Conservation (phyloP, 2,888 invertebrate species). For the Brachyptera risi region DNA sequence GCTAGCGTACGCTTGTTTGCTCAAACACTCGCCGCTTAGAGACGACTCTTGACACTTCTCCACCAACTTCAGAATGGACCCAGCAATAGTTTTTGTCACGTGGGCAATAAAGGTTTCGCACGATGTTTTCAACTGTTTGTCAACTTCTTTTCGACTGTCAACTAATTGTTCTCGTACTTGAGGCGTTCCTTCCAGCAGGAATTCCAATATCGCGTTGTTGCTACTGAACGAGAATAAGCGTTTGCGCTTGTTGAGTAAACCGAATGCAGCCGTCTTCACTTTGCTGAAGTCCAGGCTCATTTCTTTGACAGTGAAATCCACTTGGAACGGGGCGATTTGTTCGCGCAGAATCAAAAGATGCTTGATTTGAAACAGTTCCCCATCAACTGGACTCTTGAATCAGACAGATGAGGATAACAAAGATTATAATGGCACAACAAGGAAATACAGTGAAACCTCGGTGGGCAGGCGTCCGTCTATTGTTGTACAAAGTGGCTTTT, state of each 20-base stretch:
- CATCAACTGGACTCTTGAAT: constrained; percentile 77
- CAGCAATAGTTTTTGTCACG: constrained; percentile 69
- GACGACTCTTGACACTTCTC: constrained; percentile 50
- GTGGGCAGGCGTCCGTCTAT: too few species aligned
- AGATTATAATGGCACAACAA: too few species aligned
- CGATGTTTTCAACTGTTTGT: constrained; percentile 81
- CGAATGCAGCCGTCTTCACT: constrained; percentile 71
- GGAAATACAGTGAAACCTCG: too few species aligned
- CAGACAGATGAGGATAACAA: too few species aligned
- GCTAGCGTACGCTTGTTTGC: constrained; percentile 29
- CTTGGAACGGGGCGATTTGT: constrained; percentile 97
- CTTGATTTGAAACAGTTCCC: constrained; percentile 95
- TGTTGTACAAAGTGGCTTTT: too few species aligned
- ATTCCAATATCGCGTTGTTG: constrained; percentile 90
- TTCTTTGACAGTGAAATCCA: constrained; percentile 89
- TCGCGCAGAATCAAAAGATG: constrained; percentile 94
- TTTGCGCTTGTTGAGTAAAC: constrained; percentile 61
- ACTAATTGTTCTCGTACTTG: constrained; percentile 87
- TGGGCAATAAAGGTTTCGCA: constrained; percentile 86
- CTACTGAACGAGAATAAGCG: constrained; percentile 82
- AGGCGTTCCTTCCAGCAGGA: constrained; percentile 88
- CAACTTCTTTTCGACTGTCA: constrained; percentile 95
- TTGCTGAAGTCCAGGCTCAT: constrained; percentile 91
- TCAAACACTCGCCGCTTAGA: constrained; percentile 9
- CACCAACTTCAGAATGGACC: constrained; percentile 67